These are phyloP conservation scores for Recurvirostra avosetta DNA, from an alignment of 2,113 vertebrate species.

Conservation along the genomic window DNA sequence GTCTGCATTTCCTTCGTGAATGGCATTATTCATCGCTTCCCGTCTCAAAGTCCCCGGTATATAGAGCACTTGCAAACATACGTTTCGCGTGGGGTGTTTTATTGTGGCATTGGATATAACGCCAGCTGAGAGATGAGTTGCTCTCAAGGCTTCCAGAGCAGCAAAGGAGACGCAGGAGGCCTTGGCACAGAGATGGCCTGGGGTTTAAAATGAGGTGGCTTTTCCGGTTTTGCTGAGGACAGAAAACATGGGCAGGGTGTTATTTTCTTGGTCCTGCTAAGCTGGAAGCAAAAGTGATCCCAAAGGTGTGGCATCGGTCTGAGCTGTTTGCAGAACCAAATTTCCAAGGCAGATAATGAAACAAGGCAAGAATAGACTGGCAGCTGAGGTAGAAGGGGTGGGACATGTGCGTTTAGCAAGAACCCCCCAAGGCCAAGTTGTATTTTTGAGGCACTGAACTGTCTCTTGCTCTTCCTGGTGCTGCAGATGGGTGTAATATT, in stretches of 20 bases:
- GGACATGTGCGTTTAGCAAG: neutral
- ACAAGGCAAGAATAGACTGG: neutral
- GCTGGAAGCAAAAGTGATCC: neutral
- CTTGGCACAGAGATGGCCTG: neutral
- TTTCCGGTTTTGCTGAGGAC: neutral
- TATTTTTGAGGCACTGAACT: neutral
- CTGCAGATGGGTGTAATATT: neutral
- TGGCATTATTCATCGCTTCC: neutral
- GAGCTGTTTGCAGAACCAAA: neutral
- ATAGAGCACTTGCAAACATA: accelerated
- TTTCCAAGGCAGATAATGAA: neutral
- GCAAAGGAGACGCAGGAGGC: neutral
- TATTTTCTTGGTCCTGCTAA: neutral
- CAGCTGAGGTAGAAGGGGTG: neutral
- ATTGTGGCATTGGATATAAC: neutral
- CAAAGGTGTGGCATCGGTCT: neutral
- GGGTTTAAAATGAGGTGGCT: neutral
- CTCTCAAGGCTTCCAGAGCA: neutral
- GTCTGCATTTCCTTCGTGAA: neutral
- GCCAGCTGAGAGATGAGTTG: neutral
- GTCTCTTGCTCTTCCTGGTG: neutral
- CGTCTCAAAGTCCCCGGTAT: accelerated
- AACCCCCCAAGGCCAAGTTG: neutral
- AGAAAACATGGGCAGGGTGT: neutral
- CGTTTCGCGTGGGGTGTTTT: neutral